Evolutionary conservation across 2,888 invertebrate species (phyloP).

Genomic region (Nymphalis c-album): DNA sequence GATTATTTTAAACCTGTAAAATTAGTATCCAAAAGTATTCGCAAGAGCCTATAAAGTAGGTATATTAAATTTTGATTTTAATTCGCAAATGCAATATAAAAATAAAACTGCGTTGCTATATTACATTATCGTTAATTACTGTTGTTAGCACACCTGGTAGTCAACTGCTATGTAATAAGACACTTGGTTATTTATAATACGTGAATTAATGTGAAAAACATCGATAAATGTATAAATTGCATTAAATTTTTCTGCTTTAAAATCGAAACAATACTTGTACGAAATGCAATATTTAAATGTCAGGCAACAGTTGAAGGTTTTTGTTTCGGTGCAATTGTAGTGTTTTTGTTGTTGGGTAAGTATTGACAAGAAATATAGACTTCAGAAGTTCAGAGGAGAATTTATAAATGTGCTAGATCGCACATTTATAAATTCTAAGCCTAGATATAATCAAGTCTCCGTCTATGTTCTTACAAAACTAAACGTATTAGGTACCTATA

Average conservation of each 20-base stretch:
- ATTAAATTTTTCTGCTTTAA: neutral
- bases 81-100: no score
- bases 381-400: no score
- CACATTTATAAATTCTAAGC: no score
- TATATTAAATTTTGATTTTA: no score
- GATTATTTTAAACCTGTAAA: no score
- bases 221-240: neutral
- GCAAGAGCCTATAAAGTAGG: no score
- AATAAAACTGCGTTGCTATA: neutral
- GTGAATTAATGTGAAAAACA: constrained; percentile 5
- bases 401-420: no score
- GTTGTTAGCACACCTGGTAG: constrained; percentile 19
- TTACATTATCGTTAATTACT: neutral
- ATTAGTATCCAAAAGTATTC: no score
- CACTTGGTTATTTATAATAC: neutral
- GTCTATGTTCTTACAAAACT: no score
- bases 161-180: constrained; percentile 17
- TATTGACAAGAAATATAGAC: neutral
- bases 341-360: neutral
- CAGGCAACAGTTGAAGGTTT: constrained; percentile 3
- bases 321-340: neutral
- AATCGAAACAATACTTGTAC: neutral
- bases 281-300: constrained; percentile 5
- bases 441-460: no score
- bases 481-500: no score